Percentiles rank a stretch among this genome's conserved stretches.
Conservation (phyloP, 1,140 invertebrate genomes). For the Hestina assimilis region DNA sequence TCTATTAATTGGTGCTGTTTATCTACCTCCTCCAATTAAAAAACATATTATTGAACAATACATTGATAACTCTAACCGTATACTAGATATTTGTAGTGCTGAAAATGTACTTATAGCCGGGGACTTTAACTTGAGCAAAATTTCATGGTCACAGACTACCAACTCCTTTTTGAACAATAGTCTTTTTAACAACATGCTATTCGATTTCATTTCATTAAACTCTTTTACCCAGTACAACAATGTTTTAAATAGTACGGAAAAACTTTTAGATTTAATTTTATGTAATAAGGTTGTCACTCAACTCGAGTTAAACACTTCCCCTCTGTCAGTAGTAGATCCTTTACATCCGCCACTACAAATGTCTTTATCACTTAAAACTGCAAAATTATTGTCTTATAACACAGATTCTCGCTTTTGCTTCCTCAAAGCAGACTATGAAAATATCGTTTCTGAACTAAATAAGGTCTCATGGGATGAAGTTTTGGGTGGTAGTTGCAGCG, state of each 20-base stretch:
- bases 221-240: background rate
- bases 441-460: too few relatives aligned
- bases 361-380: too few relatives aligned
- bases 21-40: slow-evolving; percentile 10
- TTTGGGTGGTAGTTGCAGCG: too few relatives aligned
- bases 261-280: background rate
- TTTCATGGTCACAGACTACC: background rate
- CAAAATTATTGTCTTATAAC: too few relatives aligned
- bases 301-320: background rate
- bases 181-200: background rate
- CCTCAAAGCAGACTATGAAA: background rate
- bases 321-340: background rate
- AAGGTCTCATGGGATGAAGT: too few relatives aligned
- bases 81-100: background rate
- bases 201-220: slow-evolving; percentile 7
- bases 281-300: background rate
- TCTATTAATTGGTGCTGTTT: slow-evolving; percentile 9
- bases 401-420: too few relatives aligned
- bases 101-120: slow-evolving; percentile 7
- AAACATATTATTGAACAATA: slow-evolving; percentile 12
- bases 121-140: slow-evolving; percentile 12
- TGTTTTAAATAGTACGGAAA: background rate
- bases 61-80: slow-evolving; percentile 2
- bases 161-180: background rate
- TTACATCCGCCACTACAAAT: background rate